phyloP scores from a whole-genome alignment of 2,888 invertebrate species.

The Drosophila diplacantha region DNA sequence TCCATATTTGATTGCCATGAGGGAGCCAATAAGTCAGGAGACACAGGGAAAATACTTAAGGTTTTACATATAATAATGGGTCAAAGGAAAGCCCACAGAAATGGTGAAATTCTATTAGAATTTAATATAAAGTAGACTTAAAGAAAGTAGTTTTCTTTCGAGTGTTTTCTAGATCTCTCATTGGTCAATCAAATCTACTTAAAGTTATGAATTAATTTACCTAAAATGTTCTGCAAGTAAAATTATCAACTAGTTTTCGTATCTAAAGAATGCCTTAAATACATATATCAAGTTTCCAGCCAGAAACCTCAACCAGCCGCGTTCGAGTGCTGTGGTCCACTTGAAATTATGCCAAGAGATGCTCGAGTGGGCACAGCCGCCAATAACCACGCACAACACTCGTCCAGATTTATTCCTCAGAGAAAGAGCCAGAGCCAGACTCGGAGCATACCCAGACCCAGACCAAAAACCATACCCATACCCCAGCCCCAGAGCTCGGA shows the following conservation, averaged over 20 bases:
- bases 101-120: neutral
- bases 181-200: neutral
- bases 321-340: conserved; percentile 68
- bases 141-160: neutral
- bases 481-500: neutral
- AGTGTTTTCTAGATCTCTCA: neutral
- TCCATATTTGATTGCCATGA: conserved; percentile 21
- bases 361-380: conserved; percentile 70
- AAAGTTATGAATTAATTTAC: neutral
- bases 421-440: neutral
- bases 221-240: too few relatives aligned
- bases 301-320: conserved; percentile 33
- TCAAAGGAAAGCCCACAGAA: neutral
- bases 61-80: neutral
- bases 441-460: conserved; percentile 15
- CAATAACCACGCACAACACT: conserved; percentile 67
- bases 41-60: neutral
- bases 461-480: conserved; percentile 2
- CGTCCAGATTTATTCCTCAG: conserved; percentile 39
- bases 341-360: conserved; percentile 70
- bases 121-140: neutral
- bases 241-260: conserved; percentile 7
- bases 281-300: conserved; percentile 29
- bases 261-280: conserved; percentile 11
- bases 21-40: neutral